Evolutionary conservation across 37 sponge, comb jelly and placozoan species (phyloP), one percentile per base, ranked within the genome.

Genomic region (Petrosia ficiformis): DNA sequence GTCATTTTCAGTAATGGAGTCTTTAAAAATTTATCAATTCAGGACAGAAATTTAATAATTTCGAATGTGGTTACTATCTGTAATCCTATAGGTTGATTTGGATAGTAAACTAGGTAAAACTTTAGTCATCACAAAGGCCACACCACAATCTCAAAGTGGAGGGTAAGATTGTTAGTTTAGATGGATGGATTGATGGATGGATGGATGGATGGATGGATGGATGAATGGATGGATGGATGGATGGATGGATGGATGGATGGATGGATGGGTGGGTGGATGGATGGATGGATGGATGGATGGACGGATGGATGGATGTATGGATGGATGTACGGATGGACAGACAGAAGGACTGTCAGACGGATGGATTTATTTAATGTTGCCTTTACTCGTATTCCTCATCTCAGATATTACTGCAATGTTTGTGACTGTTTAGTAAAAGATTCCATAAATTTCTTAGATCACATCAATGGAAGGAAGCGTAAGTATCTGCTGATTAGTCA

Each of bases 391-490:
- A 11, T 44, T 21, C 72, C 10, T 52, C 2, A 28, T 30, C 40
- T 26, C 59, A 94, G 95, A 64, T 99, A 94, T 70, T 99, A 86
- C 83, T 99, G 99, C 41, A 93, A 95, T 73, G 96, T 95, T 34
- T 99, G 99, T 69, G 99, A 99, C 67, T 99, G 99, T 83, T 88
- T 95, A 0, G 94, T 99, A 5, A 99, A 95, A 77, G 99, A 99
- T 40, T 95, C 96, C 48, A 92, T 99, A 42, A 99, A 99, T 82
- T 99, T 89, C 61, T 76, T 99, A 68, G 99, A 99, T 48, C 99
- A 99, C 70, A 95, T 99, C 66, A 99, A 99, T 70, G 99, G 99
- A 24, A 93, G 86, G 67, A 99, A 99, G 74, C 99, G 94, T 97
- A 43, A 83, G 90, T 69, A 33, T 25, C n/a, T n/a, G 21, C 29